These are phyloP conservation scores for Sycophila texana DNA, from an alignment of 2,888 invertebrate species.

Conservation along the genomic window DNA sequence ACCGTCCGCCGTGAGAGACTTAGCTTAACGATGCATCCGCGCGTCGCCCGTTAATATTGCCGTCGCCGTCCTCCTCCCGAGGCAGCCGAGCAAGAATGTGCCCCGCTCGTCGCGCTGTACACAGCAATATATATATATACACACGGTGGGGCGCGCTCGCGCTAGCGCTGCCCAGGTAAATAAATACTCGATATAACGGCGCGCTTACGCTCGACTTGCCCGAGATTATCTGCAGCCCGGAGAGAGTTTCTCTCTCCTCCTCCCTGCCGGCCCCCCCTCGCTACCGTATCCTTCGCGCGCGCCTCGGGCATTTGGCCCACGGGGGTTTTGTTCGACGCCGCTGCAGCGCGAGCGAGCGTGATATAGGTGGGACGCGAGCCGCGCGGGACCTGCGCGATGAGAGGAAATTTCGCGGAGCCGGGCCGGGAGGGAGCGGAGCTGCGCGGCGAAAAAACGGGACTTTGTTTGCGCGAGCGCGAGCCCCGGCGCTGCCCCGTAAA, in stretches of 20 bases:
- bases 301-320: conserved; percentile 33
- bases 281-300: conserved; percentile 36
- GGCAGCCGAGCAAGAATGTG: neutral
- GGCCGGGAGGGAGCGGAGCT: too few relatives aligned
- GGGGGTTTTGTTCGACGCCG: conserved; percentile 19
- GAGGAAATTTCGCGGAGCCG: neutral
- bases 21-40: conserved; percentile 43
- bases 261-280: neutral
- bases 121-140: neutral
- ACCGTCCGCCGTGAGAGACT: conserved; percentile 15
- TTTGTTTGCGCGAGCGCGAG: too few relatives aligned
- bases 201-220: conserved; percentile 60
- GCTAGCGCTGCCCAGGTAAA: conserved; percentile 58
- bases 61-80: conserved; percentile 6
- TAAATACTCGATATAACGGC: conserved; percentile 64
- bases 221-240: conserved; percentile 58
- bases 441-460: neutral
- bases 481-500: too few relatives aligned
- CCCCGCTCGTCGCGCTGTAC: neutral
- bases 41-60: conserved; percentile 46
- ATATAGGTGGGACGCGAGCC: too few relatives aligned
- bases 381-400: conserved; percentile 11
- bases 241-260: conserved; percentile 26
- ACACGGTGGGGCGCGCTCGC: conserved; percentile 23
- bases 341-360: neutral